Conservation (phyloP, 2,113 vertebrate genomes). For the Nettapus auritus region DNA sequence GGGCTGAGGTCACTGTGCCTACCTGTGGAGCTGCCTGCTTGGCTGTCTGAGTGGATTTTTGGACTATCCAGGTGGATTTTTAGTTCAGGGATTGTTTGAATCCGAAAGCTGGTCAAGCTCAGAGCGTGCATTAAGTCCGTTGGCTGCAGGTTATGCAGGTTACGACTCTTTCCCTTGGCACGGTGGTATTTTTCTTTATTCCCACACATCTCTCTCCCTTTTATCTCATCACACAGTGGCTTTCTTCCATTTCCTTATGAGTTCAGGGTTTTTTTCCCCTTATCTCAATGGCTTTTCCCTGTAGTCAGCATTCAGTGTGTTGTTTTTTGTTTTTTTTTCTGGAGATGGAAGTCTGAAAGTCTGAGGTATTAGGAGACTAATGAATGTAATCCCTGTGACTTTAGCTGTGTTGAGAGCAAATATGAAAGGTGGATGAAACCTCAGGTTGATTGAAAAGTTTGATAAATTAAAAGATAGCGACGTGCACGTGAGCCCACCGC, state of each 20-base stretch:
- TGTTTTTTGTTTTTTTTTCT: constrained; percentile 42
- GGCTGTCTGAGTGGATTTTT: not conserved
- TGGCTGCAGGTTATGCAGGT: not conserved
- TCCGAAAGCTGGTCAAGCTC: not conserved
- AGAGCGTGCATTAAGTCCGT: not conserved
- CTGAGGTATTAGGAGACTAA: constrained; percentile 28
- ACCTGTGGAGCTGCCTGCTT: not conserved
- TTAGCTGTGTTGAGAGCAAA: constrained; percentile 21
- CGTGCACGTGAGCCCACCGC: not conserved
- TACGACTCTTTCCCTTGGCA: not conserved
- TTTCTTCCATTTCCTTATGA: constrained; percentile 63
- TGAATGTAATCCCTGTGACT: constrained; percentile 42
- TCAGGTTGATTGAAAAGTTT: constrained; percentile 26
- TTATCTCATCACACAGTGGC: constrained; percentile 55
- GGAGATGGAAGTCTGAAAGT: constrained; percentile 39
- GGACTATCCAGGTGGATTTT: not conserved
- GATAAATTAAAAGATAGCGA: constrained; percentile 42
- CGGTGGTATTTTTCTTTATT: not conserved
- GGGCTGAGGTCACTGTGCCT: not conserved
- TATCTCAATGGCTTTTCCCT: constrained; percentile 49
- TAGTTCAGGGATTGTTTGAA: not conserved
- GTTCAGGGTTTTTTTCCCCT: constrained; percentile 2
- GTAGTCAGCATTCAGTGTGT: constrained; percentile 41
- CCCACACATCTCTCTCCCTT: constrained; percentile 11
- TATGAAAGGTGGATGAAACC: constrained; percentile 18